Evolutionary conservation across 2,888 invertebrate species (phyloP), one percentile per base, ranked within the genome.

Genomic region (Catocala sponsa): DNA sequence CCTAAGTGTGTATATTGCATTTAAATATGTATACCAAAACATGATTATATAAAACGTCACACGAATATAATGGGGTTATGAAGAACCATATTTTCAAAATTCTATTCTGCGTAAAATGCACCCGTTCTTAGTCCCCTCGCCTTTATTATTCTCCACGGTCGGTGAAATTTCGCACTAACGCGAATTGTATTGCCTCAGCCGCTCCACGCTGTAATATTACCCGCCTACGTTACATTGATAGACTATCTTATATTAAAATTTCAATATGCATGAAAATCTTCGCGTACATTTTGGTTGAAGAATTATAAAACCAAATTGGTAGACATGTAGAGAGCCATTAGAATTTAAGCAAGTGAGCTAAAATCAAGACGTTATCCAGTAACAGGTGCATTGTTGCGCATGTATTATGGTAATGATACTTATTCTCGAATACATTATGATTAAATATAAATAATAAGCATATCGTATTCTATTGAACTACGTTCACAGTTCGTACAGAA

Each of bases 181-280:
- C 64, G 75, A 74, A 77, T 74, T 71, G 78, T 77, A 75, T 75
- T 74, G 68, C 78, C 59, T 59, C 55, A 63, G 50, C 59, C 63
- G 55, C 53, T 46, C 48, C 55, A 42, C 60, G 43, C 49, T 48
- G 65, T 55, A 68, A 75, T 71, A 74, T 75, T 77, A 68, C 63
- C 57, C 68, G 54, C 58, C 67, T 64, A 68, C 38, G 42, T 53
- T 48, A 48, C 60, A 64, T 68, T 77, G 78, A 77, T 68, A 68
- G 75, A 77, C 68, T 77, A 58, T 70, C 62, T 71, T 54, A 77
- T 77, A 75, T 75, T 71, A 74, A 75, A 77, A 60, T 65, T 74
- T 71, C 66, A 74, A 71, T 74, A 66, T 68, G 52, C 58, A 63
- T 52, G 55, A 63, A 63, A 59, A 54, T 25, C 43, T 42, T 9